phyloP scores from a whole-genome alignment of 2,888 invertebrate genomes.

The Odontothrips loti region DNA sequence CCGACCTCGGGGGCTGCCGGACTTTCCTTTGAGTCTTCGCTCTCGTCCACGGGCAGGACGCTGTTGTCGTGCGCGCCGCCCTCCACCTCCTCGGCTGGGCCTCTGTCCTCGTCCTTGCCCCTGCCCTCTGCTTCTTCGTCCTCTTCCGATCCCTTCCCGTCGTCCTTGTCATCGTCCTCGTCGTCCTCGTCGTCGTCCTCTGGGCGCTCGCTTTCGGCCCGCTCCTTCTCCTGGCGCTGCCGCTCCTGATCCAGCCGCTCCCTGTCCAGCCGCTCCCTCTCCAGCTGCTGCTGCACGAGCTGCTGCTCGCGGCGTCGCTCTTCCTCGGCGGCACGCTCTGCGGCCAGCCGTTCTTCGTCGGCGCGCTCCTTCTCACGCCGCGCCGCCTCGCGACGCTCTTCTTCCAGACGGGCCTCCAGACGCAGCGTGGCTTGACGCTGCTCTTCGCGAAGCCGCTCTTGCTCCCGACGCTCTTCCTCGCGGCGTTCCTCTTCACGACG shows the following conservation, averaged over 20 bases:
- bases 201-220: background rate
- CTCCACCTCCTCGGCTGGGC: conserved; percentile 21
- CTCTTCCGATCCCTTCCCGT: background rate
- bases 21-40: too few species aligned
- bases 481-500: background rate
- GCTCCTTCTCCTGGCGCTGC: conserved; percentile 16
- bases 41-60: too few species aligned
- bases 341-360: background rate
- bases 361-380: background rate
- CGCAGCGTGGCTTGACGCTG: background rate
- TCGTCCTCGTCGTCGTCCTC: conserved; percentile 18
- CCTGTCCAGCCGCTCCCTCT: background rate
- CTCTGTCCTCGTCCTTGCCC: conserved; percentile 27
- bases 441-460: background rate
- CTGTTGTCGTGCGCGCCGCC: background rate
- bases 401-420: background rate
- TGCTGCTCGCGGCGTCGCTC: background rate
- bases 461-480: conserved; percentile 3
- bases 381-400: background rate
- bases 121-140: conserved; percentile 25
- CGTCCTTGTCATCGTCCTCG: conserved; percentile 19
- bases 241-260: background rate
- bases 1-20: background rate
- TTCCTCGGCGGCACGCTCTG: background rate
- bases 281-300: background rate